These are phyloP conservation scores for Volucella bombylans DNA, from an alignment of 2,888 invertebrate genomes.

Conservation along the genomic window DNA sequence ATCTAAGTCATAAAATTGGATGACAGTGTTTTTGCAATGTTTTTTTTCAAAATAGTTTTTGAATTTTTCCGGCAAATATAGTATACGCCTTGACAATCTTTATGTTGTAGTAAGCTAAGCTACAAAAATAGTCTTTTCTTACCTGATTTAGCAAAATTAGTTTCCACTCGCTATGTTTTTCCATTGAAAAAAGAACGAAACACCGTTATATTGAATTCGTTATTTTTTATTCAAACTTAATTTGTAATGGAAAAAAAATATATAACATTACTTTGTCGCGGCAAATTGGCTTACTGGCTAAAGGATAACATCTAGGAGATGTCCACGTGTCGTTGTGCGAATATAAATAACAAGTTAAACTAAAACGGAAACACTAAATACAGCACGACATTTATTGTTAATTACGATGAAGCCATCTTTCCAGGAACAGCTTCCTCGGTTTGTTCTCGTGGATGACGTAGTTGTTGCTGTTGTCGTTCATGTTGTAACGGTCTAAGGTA, in stretches of 20 bases:
- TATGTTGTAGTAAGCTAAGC: too few relatives aligned
- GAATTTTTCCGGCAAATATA: too few relatives aligned
- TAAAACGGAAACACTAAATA: conserved; percentile 58
- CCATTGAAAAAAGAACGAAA: background rate
- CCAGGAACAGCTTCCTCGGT: conserved; percentile 78
- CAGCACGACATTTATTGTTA: conserved; percentile 44
- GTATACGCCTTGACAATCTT: too few relatives aligned
- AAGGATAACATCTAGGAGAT: conserved; percentile 60
- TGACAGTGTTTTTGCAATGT: too few relatives aligned
- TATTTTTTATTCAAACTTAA: conserved; percentile 36
- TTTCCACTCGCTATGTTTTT: too few relatives aligned
- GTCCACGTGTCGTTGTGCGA: conserved; percentile 30
- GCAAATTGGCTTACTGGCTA: conserved; percentile 45
- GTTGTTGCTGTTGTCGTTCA: conserved; percentile 75
- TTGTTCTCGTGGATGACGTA: conserved; percentile 79
- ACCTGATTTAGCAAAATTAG: too few relatives aligned
- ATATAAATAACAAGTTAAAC: conserved; percentile 69
- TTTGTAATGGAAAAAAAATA: conserved; percentile 9
- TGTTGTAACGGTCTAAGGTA: conserved; percentile 76
- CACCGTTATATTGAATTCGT: background rate
- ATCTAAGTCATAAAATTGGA: too few relatives aligned
- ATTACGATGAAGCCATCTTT: conserved; percentile 62
- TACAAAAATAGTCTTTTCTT: too few relatives aligned
- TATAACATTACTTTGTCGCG: conserved; percentile 4
- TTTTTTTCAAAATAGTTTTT: too few relatives aligned